Conservation (phyloP, 1,140 invertebrate species). For the Psilanteris sp. region DNA sequence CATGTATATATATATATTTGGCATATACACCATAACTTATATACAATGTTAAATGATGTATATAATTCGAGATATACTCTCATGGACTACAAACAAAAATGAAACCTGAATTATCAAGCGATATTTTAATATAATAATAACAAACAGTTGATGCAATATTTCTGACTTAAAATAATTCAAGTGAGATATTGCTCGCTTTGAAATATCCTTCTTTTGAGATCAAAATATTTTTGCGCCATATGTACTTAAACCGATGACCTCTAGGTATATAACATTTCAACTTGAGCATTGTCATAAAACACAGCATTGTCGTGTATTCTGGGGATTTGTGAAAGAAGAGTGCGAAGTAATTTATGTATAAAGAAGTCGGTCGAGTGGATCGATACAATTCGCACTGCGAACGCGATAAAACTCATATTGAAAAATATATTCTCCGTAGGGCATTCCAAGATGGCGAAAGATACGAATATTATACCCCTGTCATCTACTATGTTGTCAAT, state of each 20-base stretch:
- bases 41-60: no score
- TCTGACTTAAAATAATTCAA: not conserved
- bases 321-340: constrained; percentile 45
- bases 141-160: no score
- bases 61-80: no score
- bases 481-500: no score
- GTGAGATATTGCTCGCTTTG: not conserved
- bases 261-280: constrained; percentile 20
- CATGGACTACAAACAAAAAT: no score
- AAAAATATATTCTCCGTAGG: constrained; percentile 40
- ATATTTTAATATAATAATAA: no score
- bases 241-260: constrained; percentile 11
- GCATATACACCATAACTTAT: no score
- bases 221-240: constrained; percentile 5
- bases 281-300: constrained; percentile 12
- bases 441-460: constrained; percentile 6
- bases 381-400: constrained; percentile 54
- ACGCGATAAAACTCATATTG: constrained; percentile 42
- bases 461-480: constrained; percentile 30
- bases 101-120: no score
- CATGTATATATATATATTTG: no score
- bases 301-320: constrained; percentile 22
- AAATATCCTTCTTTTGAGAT: constrained; percentile 17
- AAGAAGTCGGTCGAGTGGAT: constrained; percentile 55
- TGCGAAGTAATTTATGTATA: constrained; percentile 59